Conservation (phyloP, 2,113 vertebrate species). For the Smithornis capensis region DNA sequence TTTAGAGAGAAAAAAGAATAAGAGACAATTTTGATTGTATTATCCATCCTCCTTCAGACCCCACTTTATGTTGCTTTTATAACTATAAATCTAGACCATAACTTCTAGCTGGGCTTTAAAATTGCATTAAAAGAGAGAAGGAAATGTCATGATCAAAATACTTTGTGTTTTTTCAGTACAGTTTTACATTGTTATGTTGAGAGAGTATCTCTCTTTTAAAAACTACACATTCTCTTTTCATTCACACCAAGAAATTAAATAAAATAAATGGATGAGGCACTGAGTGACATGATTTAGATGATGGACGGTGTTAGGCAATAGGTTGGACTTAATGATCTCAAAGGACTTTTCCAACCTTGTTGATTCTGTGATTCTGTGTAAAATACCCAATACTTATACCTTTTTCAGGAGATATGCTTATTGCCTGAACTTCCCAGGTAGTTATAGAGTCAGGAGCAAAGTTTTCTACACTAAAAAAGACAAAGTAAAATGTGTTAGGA, state of each 20-base stretch:
- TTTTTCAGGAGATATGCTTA: conserved; percentile 75
- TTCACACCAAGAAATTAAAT: background rate
- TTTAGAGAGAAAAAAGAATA: background rate
- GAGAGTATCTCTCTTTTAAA: background rate
- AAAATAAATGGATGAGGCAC: too few species aligned
- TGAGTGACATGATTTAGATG: too few species aligned
- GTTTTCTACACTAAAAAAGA: conserved; percentile 27
- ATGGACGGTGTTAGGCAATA: too few species aligned
- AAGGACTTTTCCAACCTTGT: too few species aligned
- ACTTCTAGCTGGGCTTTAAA: background rate
- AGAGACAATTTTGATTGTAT: background rate
- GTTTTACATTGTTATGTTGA: too few species aligned
- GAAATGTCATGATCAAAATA: background rate
- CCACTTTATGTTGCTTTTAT: background rate
- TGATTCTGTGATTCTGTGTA: too few species aligned
- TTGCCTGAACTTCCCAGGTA: conserved; percentile 83
- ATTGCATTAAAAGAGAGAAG: background rate
- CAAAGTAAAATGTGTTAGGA: background rate
- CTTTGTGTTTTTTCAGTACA: background rate
- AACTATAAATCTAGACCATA: background rate
- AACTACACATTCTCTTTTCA: background rate
- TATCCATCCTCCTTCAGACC: background rate
- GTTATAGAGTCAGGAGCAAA: conserved; percentile 81
- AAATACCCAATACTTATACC: conserved; percentile 57
- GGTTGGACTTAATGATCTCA: too few species aligned